Evolutionary conservation across 2,888 invertebrate genomes (phyloP), one percentile per base, ranked within the genome.

Genomic region (Drosophila infuscata): DNA sequence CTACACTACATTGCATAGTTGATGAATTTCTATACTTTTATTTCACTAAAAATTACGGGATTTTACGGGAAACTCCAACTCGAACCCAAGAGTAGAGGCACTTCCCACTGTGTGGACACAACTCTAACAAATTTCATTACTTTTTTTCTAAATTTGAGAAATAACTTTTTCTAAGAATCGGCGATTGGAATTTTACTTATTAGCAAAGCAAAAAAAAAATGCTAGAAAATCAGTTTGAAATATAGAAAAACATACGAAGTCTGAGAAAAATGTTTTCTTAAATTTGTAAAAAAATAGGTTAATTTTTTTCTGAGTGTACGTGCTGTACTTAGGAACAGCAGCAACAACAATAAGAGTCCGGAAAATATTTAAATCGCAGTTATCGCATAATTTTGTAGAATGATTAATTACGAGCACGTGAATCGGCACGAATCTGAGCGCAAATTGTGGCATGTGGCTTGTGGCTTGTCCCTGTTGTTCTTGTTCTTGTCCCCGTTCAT

Each of bases 341-440:
- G 25, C 33, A 66, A 15, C 29, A 48, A 41, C 51, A 52, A 29
- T 33, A 35, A n/a, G 32, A 49, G n/a, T 12, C 8, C 15, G 9
- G 29, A 30, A 54, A 57, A 32, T 60, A 65, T 62, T 70, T 59
- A 63, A 75, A 60, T 56, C 69, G 59, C 57, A 74, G 62, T 69
- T 75, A 74, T 74, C 76, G 62, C 73, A 67, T 36, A 60, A 60
- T 46, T 63, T 41, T 38, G 38, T 36, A 6, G 49, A 60, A 62
- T 76, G 75, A 76, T 70, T 76, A 76, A 70, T 76, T 76, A 62
- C 51, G 54, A 41, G 43, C 76, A 65, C 58, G 71, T 76, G 70
- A 76, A 51, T 76, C 54, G 65, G 49, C 72, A 62, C 29, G 51
- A 69, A 66, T 62, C 64, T 30, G 30, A 51, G 64, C 48, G 12